A percentile compares a stretch with the other conserved stretches of the same genome.
Conservation (phyloP, 1,140 invertebrate species). For the Chlorops oryzae region DNA sequence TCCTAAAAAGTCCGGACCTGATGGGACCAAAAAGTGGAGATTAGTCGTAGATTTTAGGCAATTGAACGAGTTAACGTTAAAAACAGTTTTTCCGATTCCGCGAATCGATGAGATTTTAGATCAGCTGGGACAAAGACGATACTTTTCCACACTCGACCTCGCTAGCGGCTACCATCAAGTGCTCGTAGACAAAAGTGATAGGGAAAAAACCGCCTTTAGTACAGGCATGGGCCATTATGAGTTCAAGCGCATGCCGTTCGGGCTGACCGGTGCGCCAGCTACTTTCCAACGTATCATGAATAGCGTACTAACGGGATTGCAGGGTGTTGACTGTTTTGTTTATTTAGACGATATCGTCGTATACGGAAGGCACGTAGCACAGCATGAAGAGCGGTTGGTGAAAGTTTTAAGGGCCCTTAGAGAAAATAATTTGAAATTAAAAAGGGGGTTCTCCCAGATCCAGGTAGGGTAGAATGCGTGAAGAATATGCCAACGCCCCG, state of each 20-base stretch:
- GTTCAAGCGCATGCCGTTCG: constrained; percentile 48
- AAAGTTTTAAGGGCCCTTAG: constrained; percentile 33
- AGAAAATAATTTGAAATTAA: constrained; percentile 29
- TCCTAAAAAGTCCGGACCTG: constrained; percentile 19
- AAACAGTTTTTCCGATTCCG: constrained; percentile 50
- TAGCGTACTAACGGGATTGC: constrained; percentile 32
- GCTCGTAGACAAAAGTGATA: constrained; percentile 35
- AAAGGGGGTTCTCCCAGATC: constrained; percentile 35
- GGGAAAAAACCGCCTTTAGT: constrained; percentile 50
- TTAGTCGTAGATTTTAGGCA: constrained; percentile 39
- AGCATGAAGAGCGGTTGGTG: constrained; percentile 35
- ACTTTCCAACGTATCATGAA: constrained; percentile 50
- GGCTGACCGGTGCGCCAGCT: constrained; percentile 44
- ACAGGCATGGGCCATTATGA: constrained; percentile 38
- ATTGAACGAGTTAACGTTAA: constrained; percentile 39
- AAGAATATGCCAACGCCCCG: constrained; percentile 29
- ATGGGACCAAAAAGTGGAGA: constrained; percentile 34
- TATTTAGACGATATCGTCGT: constrained; percentile 49
- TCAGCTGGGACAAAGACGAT: constrained; percentile 44
- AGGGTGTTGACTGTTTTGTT: constrained; percentile 32
- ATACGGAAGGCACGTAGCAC: constrained; percentile 31
- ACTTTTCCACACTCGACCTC: constrained; percentile 49
- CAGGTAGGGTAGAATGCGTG: constrained; percentile 31
- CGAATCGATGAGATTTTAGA: constrained; percentile 50
- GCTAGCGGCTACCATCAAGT: constrained; percentile 52